Evolutionary conservation across 1,140 invertebrate species (phyloP).

Genomic region (Heliconius eleuchia): DNA sequence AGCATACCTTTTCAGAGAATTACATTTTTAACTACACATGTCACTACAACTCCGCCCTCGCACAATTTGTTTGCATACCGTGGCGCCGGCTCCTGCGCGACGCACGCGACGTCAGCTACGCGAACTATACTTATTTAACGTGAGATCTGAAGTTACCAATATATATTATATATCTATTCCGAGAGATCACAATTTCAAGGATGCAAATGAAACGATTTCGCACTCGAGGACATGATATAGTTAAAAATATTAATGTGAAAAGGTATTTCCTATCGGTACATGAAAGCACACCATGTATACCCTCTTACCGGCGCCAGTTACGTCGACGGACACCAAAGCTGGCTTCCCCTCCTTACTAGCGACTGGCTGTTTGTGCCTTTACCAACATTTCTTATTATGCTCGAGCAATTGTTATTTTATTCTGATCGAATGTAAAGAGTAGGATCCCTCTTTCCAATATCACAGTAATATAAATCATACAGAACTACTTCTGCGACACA

Average conservation of each 20-base stretch:
- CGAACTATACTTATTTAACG: constrained; percentile 25
- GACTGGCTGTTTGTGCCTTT: constrained; percentile 69
- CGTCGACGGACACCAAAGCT: constrained; percentile 75
- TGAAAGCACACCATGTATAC: constrained; percentile 65
- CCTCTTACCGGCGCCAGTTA: constrained; percentile 71
- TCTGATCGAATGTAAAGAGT: constrained; percentile 45
- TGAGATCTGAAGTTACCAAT: constrained; percentile 76
- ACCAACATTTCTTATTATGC: constrained; percentile 56
- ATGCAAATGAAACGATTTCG: constrained; percentile 78
- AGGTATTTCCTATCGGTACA: constrained; percentile 81
- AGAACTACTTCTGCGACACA: constrained; percentile 50
- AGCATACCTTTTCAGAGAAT: constrained; percentile 75
- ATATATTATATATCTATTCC: constrained; percentile 57
- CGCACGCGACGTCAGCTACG: background rate
- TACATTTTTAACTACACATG: constrained; percentile 78
- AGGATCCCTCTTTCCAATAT: constrained; percentile 69
- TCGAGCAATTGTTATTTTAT: constrained; percentile 45
- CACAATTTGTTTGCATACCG: constrained; percentile 81
- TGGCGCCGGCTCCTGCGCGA: constrained; percentile 35
- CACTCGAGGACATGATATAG: constrained; percentile 81
- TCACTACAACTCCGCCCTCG: constrained; percentile 78
- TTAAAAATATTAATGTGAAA: constrained; percentile 82
- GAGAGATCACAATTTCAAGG: constrained; percentile 63
- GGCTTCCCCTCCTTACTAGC: constrained; percentile 69
- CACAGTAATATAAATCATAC: constrained; percentile 73